A percentile compares a stretch with the other conserved stretches of the same genome.
phyloP scores from a whole-genome alignment of 2,113 vertebrate genomes.

The Phoenicopterus ruber region DNA sequence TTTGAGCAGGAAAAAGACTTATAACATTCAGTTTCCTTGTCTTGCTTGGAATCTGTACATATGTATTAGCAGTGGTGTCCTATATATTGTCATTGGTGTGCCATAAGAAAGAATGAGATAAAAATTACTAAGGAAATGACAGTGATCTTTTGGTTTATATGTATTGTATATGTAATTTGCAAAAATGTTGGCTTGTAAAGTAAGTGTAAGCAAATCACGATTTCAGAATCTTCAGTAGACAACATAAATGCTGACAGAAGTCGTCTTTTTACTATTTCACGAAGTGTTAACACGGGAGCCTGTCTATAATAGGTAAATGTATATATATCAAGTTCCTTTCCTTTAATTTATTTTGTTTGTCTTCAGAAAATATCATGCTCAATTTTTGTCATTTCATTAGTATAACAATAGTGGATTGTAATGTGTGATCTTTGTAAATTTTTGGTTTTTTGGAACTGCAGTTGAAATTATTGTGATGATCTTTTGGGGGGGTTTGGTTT shows the following conservation, averaged over 20 bases:
- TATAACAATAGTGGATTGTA: not conserved
- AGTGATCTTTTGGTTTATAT: not conserved
- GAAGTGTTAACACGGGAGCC: not conserved
- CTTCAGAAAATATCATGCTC: not conserved
- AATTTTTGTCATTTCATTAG: not conserved
- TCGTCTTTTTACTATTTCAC: not conserved
- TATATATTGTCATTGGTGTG: not conserved
- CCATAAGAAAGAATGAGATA: not conserved
- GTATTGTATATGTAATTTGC: not conserved
- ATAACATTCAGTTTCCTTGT: not conserved
- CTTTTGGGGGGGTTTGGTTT: not conserved
- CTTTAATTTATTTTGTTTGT: not conserved
- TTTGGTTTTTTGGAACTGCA: not conserved
- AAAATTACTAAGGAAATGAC: not conserved
- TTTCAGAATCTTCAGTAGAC: not conserved
- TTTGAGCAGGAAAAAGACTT: not conserved
- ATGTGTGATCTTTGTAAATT: not conserved
- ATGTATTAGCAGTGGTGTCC: not conserved
- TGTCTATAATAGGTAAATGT: not conserved
- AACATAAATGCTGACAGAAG: not conserved
- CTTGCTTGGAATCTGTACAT: not conserved
- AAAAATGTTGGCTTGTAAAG: not conserved
- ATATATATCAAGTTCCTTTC: not conserved
- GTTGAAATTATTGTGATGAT: not conserved
- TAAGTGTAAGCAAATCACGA: fast-evolving